A percentile compares a stretch with the other conserved stretches of the same genome.
Conservation (phyloP, 2,113 vertebrate genomes). For the Malurus elegans region DNA sequence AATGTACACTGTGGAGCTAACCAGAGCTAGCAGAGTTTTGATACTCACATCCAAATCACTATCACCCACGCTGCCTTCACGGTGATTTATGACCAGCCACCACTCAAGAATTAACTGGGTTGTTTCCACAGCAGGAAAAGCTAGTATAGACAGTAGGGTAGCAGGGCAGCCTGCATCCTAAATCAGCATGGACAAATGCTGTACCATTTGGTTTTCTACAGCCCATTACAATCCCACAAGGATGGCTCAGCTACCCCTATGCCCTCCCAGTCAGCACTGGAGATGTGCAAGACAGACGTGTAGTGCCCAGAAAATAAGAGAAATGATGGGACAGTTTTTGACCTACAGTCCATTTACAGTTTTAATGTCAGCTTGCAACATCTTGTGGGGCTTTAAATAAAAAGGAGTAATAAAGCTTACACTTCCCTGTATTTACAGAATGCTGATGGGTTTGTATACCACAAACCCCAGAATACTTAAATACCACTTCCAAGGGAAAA, state of each 20-base stretch:
- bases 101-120: not conserved
- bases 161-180: not conserved
- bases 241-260: not conserved
- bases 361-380: not conserved
- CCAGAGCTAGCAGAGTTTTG: not conserved
- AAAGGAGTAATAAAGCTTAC: not conserved
- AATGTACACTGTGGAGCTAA: not conserved
- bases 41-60: not conserved
- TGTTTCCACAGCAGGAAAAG: constrained; percentile 1
- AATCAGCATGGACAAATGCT: not conserved
- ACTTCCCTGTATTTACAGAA: not conserved
- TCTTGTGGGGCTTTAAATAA: not conserved
- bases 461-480: not conserved
- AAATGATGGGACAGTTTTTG: not conserved
- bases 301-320: not conserved
- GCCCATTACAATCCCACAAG: not conserved
- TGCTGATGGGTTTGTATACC: not conserved
- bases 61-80: not conserved
- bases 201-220: not conserved
- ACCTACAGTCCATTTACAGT: fast-evolving
- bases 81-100: not conserved
- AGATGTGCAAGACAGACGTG: not conserved
- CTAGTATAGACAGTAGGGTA: not conserved
- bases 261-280: not conserved
- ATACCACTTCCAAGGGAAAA: not conserved